Evolutionary conservation across 2,888 invertebrate species (phyloP).

Genomic region (Serrognathus titanus): DNA sequence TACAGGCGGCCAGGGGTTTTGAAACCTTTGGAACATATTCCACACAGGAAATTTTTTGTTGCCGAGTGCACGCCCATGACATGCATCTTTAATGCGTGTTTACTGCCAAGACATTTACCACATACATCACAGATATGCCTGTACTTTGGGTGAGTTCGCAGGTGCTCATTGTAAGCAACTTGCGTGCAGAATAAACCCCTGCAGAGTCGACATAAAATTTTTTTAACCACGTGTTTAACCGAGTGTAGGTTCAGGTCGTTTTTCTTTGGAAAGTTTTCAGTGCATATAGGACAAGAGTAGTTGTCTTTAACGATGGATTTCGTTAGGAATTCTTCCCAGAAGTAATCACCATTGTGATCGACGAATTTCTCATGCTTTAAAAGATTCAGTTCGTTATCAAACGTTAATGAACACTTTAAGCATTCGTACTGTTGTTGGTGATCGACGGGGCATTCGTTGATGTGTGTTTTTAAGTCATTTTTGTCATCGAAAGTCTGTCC

Average conservation of each 20-base stretch:
- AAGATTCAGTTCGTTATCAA: constrained; percentile 21
- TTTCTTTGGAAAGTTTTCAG: constrained; percentile 27
- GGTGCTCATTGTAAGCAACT: constrained; percentile 23
- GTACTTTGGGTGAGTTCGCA: constrained; percentile 24
- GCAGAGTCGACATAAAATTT: constrained; percentile 25
- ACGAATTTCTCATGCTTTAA: constrained; percentile 17
- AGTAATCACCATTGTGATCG: constrained; percentile 2
- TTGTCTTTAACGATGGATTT: constrained; percentile 19
- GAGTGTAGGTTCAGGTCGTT: constrained; percentile 27
- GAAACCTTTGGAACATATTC: constrained; percentile 31
- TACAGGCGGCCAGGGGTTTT: constrained; percentile 25
- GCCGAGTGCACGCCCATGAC: constrained; percentile 29
- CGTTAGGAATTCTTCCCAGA: constrained; percentile 19
- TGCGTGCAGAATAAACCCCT: constrained; percentile 25
- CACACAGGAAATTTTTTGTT: constrained; percentile 26
- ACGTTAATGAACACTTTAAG: constrained; percentile 20
- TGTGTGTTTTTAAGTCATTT: constrained; percentile 26
- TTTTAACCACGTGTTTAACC: constrained; percentile 24
- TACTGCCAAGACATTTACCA: constrained; percentile 29
- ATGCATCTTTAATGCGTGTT: constrained; percentile 30
- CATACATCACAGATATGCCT: constrained; percentile 31
- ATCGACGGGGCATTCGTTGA: constrained; percentile 9
- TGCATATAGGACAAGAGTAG: constrained; percentile 33
- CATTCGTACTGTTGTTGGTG: constrained; percentile 19
- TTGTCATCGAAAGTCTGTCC: constrained; percentile 29